These are phyloP conservation scores for Mesorhabditis sp. DNA, from an alignment of 2,888 invertebrate genomes.

Conservation along the genomic window DNA sequence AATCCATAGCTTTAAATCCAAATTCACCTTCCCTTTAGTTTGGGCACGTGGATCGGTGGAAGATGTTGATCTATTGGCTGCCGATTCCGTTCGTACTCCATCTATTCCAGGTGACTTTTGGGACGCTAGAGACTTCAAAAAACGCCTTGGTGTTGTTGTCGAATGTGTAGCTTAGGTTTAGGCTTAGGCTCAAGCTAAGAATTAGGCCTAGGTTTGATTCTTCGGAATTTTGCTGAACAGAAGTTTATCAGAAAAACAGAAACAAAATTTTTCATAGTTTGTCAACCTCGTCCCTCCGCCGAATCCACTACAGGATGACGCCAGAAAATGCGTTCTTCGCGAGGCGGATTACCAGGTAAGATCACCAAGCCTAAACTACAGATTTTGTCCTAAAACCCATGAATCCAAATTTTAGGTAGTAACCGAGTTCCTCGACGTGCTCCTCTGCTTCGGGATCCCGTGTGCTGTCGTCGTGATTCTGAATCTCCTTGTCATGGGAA, in stretches of 20 bases:
- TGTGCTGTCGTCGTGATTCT: constrained; percentile 51
- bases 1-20: background rate
- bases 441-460: constrained; percentile 53
- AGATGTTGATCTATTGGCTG: constrained; percentile 48
- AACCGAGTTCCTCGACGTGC: constrained; percentile 45
- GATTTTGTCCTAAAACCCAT: background rate
- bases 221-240: too few species aligned
- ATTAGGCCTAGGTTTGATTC: background rate
- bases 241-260: too few species aligned
- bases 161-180: too few species aligned
- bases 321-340: constrained; percentile 29
- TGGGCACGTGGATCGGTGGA: constrained; percentile 42
- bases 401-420: constrained; percentile 31
- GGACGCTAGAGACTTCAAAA: constrained; percentile 30
- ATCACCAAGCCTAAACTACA: background rate
- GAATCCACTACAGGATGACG: constrained; percentile 8
- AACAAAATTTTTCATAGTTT: background rate
- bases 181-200: background rate
- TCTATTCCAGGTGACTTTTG: constrained; percentile 43
- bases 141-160: background rate
- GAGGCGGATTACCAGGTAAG: constrained; percentile 34
- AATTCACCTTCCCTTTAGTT: constrained; percentile 29
- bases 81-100: constrained; percentile 55
- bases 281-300: constrained; percentile 3
- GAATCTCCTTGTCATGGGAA: constrained; percentile 46